Conservation (phyloP, 2,797 vertebrate genomes). For the Amphiprion clarkii region DNA sequence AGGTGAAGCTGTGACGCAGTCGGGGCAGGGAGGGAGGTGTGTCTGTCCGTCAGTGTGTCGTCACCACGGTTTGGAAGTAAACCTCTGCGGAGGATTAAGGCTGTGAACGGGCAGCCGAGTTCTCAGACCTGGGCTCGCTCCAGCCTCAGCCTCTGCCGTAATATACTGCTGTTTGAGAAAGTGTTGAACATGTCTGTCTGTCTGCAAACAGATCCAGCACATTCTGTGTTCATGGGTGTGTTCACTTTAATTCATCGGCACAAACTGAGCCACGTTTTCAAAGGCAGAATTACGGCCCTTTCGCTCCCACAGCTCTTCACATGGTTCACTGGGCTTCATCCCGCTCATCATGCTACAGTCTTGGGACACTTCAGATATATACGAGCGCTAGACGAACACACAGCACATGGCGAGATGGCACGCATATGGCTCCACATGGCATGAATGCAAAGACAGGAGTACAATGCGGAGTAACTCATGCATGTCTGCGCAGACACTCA, state of each 20-base stretch:
- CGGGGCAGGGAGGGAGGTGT: conserved; percentile 27
- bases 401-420: background rate
- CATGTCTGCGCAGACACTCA: conserved; percentile 8
- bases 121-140: conserved; percentile 41
- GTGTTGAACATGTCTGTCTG: background rate
- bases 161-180: conserved; percentile 6
- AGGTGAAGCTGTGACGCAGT: background rate
- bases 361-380: conserved; percentile 24
- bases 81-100: conserved; percentile 55
- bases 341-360: conserved; percentile 31
- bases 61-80: conserved; percentile 43
- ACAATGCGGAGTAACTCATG: conserved; percentile 23
- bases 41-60: conserved; percentile 33
- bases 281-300: conserved; percentile 21
- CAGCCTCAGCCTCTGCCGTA: conserved; percentile 38
- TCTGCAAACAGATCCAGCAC: conserved; percentile 14
- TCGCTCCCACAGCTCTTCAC: background rate
- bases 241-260: conserved; percentile 15
- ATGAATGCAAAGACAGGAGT: conserved; percentile 13
- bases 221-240: conserved; percentile 7
- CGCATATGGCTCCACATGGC: conserved; percentile 5
- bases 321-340: conserved; percentile 46
- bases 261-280: conserved; percentile 39
- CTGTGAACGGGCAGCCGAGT: conserved; percentile 34
- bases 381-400: background rate